A percentile compares a stretch with the other conserved stretches of the same genome.
Evolutionary conservation across 2,797 vertebrate genomes (phyloP).

Genomic region (Eleutherodactylus coqui): DNA sequence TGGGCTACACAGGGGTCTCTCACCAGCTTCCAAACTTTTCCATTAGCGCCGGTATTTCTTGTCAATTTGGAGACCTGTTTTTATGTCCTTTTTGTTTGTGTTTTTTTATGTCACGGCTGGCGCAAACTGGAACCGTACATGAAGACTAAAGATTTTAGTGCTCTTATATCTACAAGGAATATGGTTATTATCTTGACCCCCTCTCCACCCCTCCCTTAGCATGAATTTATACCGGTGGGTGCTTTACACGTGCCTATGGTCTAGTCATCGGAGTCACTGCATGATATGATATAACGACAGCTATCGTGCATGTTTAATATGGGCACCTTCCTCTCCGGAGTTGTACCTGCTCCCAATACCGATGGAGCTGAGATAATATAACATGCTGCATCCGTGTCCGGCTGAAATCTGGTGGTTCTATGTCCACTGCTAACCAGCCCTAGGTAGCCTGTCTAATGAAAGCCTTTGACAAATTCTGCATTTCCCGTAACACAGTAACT

Average conservation of each 20-base stretch:
- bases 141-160: constrained; percentile 5
- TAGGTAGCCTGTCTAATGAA: neutral
- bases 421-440: neutral
- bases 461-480: neutral
- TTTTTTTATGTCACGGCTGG: neutral
- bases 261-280: neutral
- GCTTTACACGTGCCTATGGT: neutral
- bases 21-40: neutral
- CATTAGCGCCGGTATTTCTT: neutral
- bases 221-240: neutral
- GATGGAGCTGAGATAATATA: neutral
- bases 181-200: neutral
- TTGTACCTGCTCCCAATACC: neutral
- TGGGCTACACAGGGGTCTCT: neutral
- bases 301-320: neutral
- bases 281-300: neutral
- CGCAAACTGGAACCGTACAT: neutral
- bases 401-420: neutral
- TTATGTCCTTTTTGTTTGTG: neutral
- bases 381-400: neutral
- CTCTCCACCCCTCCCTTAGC: neutral
- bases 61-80: constrained; percentile 9
- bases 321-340: neutral
- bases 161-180: neutral
- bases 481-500: constrained; percentile 4